Conservation (phyloP, 1,140 invertebrate genomes). For the Nixonia krombeini region DNA sequence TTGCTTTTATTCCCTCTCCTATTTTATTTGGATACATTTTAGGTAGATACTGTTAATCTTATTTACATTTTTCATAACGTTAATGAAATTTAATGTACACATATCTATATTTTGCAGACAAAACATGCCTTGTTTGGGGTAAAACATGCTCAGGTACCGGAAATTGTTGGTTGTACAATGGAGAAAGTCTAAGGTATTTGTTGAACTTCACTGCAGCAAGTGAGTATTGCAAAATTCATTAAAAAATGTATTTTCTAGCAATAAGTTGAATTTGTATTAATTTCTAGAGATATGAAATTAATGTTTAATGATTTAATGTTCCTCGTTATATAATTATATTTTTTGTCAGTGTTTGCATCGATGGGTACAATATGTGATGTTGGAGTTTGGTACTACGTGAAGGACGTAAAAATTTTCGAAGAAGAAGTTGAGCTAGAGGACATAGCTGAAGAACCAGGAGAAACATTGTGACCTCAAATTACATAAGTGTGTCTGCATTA, state of each 20-base stretch:
- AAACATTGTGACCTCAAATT: conserved; percentile 50
- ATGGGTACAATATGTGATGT: conserved; percentile 78
- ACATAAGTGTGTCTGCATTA: conserved; percentile 18
- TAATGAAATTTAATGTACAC: too few species aligned
- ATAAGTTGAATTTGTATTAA: conserved; percentile 4
- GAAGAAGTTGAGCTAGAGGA: conserved; percentile 74
- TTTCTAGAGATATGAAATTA: not conserved
- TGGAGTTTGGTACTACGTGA: conserved; percentile 79
- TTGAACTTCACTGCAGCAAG: conserved; percentile 79
- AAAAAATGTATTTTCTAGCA: not conserved
- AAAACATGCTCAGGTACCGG: conserved; percentile 80
- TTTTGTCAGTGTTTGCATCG: conserved; percentile 73
- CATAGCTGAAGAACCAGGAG: conserved; percentile 64
- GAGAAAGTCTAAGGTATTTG: conserved; percentile 75
- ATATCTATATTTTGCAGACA: conserved; percentile 68
- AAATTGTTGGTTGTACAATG: conserved; percentile 83
- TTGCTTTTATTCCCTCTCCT: conserved; percentile 81
- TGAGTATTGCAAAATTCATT: conserved; percentile 54
- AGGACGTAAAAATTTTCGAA: conserved; percentile 80
- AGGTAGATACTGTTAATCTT: conserved; percentile 71
- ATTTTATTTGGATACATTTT: conserved; percentile 81
- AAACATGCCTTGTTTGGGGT: conserved; percentile 81
- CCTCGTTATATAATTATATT: conserved; percentile 9
- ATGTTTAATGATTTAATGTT: not conserved
- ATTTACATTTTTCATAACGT: too few species aligned